A percentile compares a stretch with the other conserved stretches of the same genome.
Evolutionary conservation across 2,888 invertebrate species (phyloP).

Genomic region (Epinotia ramella): DNA sequence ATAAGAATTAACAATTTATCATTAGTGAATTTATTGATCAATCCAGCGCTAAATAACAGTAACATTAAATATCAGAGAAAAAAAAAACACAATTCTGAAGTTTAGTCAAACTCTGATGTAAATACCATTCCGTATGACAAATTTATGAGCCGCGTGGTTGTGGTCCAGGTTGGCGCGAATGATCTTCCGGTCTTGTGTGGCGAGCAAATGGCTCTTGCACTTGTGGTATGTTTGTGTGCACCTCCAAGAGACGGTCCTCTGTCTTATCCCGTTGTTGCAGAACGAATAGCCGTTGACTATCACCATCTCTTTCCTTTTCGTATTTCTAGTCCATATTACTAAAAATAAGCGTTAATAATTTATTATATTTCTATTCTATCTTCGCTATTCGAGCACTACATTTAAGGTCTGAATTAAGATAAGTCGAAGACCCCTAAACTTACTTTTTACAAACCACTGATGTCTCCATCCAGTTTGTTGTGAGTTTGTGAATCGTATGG

Average conservation of each 20-base stretch:
- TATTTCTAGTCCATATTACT: constrained; percentile 19
- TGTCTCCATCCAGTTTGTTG: too few relatives aligned
- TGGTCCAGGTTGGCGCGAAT: constrained; percentile 45
- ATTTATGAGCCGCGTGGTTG: constrained; percentile 48
- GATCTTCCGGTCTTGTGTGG: constrained; percentile 57
- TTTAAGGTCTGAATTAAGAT: too few relatives aligned
- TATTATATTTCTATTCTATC: too few relatives aligned
- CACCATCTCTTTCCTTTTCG: constrained; percentile 2
- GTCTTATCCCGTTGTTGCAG: not conserved
- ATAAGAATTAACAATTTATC: not conserved
- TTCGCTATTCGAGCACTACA: too few relatives aligned
- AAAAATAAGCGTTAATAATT: not conserved
- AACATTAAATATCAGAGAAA: too few relatives aligned
- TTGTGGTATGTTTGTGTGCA: constrained; percentile 11
- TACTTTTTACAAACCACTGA: too few relatives aligned
- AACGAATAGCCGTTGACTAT: constrained; percentile 11
- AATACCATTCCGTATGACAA: constrained; percentile 47
- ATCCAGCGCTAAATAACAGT: too few relatives aligned
- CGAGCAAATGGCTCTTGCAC: constrained; percentile 42
- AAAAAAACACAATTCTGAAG: too few relatives aligned
- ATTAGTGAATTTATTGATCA: too few relatives aligned
- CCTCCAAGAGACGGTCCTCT: not conserved
- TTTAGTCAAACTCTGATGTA: constrained; percentile 1
- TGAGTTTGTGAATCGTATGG: too few relatives aligned
- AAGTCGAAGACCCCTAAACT: too few relatives aligned